Conservation (phyloP, 2,113 vertebrate genomes). For the Coryphaenoides rupestris region DNA sequence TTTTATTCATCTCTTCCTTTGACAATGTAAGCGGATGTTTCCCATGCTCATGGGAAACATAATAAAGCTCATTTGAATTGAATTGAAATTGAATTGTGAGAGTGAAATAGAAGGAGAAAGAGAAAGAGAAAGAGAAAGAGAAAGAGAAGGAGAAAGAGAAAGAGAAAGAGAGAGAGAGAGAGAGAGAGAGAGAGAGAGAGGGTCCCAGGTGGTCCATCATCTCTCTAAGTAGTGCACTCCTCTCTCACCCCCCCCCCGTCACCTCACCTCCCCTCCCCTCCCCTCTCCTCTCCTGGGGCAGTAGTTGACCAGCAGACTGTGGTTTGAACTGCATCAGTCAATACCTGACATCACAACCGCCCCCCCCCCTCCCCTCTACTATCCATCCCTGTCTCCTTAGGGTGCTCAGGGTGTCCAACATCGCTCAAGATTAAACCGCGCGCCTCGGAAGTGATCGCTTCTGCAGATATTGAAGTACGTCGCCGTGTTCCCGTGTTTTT, state of each 20-base stretch:
- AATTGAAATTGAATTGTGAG: too few relatives aligned
- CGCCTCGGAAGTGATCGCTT: not conserved
- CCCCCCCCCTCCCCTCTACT: conserved; percentile 16
- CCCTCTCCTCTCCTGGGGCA: conserved; percentile 24
- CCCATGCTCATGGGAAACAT: too few relatives aligned
- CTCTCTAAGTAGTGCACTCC: not conserved
- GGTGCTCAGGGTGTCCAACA: not conserved
- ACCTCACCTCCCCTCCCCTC: not conserved
- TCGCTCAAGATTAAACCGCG: conserved; percentile 1
- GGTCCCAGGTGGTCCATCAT: conserved; percentile 51
- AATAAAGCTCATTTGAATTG: too few relatives aligned
- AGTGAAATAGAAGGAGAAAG: too few relatives aligned
- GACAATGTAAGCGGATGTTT: too few relatives aligned
- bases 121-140: too few relatives aligned
- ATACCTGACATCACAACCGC: conserved; percentile 34
- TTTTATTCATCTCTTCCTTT: too few relatives aligned
- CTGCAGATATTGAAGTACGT: not conserved
- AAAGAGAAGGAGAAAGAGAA: too few relatives aligned
- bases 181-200: conserved; percentile 17
- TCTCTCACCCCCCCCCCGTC: not conserved
- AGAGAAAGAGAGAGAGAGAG: too few relatives aligned
- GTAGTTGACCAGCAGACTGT: conserved; percentile 14
- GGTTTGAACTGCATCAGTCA: conserved; percentile 33
- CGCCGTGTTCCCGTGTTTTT: too few relatives aligned
- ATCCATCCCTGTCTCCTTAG: conserved; percentile 21